Evolutionary conservation across 2,888 invertebrate genomes (phyloP), one percentile per base, ranked within the genome.

Genomic region (Tenthredo distinguenda): DNA sequence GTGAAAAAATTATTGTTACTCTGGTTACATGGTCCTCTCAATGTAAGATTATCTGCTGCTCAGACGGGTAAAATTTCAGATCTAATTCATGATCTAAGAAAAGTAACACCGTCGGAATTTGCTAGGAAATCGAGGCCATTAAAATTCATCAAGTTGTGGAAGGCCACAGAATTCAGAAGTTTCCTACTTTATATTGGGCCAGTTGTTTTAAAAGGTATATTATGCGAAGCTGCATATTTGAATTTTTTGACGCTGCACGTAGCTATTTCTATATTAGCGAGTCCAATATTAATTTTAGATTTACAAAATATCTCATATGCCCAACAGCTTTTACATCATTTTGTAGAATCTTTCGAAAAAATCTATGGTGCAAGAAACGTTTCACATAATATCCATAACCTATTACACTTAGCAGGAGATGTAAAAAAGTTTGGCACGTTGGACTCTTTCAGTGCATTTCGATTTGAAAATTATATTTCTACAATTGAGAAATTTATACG

Each of bases 351-450:
- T n/a, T 88, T 89, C 85, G 81, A 86, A 10, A 71, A 84, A 12
- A 31, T 90, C 7, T 92, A 92, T 88, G 88, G 88, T 7, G 74
- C 85, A 34, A 87, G 89, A 34, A 84, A 86, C 74, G 40, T 89
- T 26, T 86, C 89, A 7, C 89, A 90, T 84, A 91, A 91, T 89
- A 87, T 91, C 1, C 92, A 92, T 86, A 85, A 86, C 10, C 77
- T 91, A 18, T 79, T 90, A 31, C 91, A 91, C 86, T 62, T 91
- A 34, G 86, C 89, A 40, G 84, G 87, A 47, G 91, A 91, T 88
- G 88, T 86, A n/a, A 15, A 18, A 26, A 87, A 85, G 10, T 89
- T 86, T 86, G 91, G 91, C 2, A 50, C 58, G n/a, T 86, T 91
- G 18, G 91, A 91, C 84, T 85, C 77, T 18, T 88, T 88, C 76